These are phyloP conservation scores for Myiotriccus ornatus DNA, from an alignment of 2,797 vertebrate genomes.

Conservation along the genomic window DNA sequence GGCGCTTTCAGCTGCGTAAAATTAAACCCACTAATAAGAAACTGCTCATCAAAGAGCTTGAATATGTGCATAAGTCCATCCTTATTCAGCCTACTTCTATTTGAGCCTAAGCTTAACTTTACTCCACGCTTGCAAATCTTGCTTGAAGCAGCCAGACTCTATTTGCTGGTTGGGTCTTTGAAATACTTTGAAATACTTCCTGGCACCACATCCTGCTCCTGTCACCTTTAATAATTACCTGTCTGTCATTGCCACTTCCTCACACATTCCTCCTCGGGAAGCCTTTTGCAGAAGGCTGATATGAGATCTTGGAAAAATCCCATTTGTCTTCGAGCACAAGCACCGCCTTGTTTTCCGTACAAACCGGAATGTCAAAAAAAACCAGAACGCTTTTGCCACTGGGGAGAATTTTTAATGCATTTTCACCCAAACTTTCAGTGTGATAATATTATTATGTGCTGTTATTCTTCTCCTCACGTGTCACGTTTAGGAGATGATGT, in stretches of 20 bases:
- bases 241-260: not conserved
- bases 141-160: not conserved
- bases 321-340: not conserved
- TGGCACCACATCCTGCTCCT: conserved; percentile 8
- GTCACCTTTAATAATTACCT: not conserved
- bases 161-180: not conserved
- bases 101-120: not conserved
- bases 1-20: not conserved
- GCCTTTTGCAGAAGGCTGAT: not conserved
- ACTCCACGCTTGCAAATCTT: not conserved
- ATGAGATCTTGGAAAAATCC: not conserved
- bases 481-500: not conserved
- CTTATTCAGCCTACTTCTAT: not conserved
- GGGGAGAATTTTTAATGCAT: not conserved
- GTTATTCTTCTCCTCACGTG: not conserved
- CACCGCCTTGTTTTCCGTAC: accelerated
- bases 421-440: not conserved
- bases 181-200: not conserved
- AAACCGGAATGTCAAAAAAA: not conserved
- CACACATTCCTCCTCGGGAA: not conserved
- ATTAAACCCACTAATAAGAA: conserved; percentile 28
- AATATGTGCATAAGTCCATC: conserved; percentile 1
- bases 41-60: conserved; percentile 25
- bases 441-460: not conserved
- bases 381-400: not conserved